phyloP scores from a whole-genome alignment of 2,888 invertebrate genomes.

The Tinea trinotella region DNA sequence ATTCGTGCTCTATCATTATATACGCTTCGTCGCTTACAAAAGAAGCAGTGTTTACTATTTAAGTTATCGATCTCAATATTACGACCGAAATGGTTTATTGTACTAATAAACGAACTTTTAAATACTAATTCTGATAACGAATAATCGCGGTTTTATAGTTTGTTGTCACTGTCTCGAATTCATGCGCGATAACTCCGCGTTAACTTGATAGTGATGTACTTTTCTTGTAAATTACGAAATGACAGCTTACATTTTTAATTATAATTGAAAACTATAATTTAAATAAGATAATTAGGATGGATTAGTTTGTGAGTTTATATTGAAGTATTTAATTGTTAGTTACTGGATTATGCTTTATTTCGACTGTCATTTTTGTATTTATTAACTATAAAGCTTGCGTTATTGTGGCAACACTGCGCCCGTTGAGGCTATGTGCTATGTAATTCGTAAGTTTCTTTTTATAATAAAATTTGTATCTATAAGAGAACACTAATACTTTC shows the following conservation, averaged over 20 bases:
- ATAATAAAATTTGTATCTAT: constrained; percentile 42
- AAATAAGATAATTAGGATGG: neutral
- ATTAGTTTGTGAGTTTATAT: neutral
- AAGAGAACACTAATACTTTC: constrained; percentile 69
- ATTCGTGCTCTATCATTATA: constrained; percentile 36
- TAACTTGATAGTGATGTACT: neutral
- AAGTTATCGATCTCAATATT: constrained; percentile 67
- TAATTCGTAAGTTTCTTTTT: constrained; percentile 53
- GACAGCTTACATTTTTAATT: neutral
- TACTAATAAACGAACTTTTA: constrained; percentile 4
- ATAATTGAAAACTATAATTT: neutral
- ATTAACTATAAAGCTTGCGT: neutral
- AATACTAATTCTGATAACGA: constrained; percentile 5
- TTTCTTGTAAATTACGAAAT: neutral
- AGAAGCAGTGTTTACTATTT: constrained; percentile 36
- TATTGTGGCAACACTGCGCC: constrained; percentile 21
- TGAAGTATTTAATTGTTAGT: too few species aligned
- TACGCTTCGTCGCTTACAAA: constrained; percentile 53
- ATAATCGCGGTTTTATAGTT: neutral
- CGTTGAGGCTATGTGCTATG: constrained; percentile 54
- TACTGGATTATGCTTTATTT: neutral
- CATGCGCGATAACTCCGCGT: neutral
- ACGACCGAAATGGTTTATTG: constrained; percentile 10
- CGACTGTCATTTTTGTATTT: neutral
- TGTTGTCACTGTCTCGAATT: neutral